Evolutionary conservation across 2,888 invertebrate genomes (phyloP), one percentile per base, ranked within the genome.

Genomic region (Sacculina carcini): DNA sequence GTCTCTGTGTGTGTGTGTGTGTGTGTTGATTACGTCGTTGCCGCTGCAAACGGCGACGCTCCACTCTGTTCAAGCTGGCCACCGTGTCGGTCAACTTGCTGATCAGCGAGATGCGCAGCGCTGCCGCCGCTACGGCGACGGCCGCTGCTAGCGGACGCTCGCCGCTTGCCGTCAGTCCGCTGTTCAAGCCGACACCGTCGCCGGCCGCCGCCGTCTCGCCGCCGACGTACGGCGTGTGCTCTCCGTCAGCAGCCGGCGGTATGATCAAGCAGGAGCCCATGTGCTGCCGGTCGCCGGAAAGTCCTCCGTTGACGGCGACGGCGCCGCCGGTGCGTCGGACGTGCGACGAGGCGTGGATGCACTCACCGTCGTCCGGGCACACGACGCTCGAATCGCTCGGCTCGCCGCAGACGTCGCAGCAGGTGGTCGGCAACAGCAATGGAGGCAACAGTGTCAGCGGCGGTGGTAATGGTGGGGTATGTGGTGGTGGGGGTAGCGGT

Each of bases 321-420:
- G 32, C 36, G 47, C 44, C 16, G 26, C 28, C 31, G 26, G n/a
- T 47, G 39, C 9, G 46, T 36, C 21, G 66, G 62, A 59, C 71
- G 50, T 67, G 74, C 40, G 66, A 67, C 39, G 72, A 76, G 60
- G 77, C 77, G 61, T 77, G 77, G 76, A 65, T 76, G 56, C n/a
- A n/a, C n/a, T n/a, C n/a, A n/a, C 70, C 74, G 52, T 71, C 75
- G 23, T 71, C 73, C 54, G 73, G 73, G 63, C 74, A 75, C 10
- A 63, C 61, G 19, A 36, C 28, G 19, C 34, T 36, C 7, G 48
- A 48, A 29, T 7, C 47, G 28, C 9, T 5, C n/a, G n/a, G n/a
- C n/a, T n/a, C n/a, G n/a, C n/a, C n/a, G n/a, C n/a, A n/a, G n/a
- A n/a, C n/a, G n/a, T n/a, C n/a, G n/a, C n/a, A n/a, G n/a, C n/a